These are phyloP conservation scores for Polymixis lichenea DNA, from an alignment of 2,888 invertebrate genomes.

Conservation along the genomic window DNA sequence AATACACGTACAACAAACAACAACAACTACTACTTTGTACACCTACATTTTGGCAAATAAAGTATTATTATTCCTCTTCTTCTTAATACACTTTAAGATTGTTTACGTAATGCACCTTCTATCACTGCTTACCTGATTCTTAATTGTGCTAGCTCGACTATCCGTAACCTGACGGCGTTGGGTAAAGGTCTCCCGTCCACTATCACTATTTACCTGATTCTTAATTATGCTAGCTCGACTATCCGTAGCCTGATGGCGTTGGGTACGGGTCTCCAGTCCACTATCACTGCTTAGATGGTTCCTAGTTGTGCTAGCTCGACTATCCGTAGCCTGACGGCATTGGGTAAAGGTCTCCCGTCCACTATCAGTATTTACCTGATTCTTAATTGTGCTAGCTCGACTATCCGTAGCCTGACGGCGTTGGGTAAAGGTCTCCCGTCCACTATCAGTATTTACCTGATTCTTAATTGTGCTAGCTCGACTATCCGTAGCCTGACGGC, in stretches of 20 bases:
- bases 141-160: not conserved
- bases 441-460: slow-evolving; percentile 85
- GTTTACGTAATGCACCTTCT: slow-evolving; percentile 75
- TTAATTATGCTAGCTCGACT: not conserved
- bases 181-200: slow-evolving; percentile 96
- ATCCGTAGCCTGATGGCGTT: not conserved
- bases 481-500: not conserved
- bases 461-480: not conserved
- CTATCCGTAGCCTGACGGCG: not conserved
- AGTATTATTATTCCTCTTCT: no score
- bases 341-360: slow-evolving; percentile 91
- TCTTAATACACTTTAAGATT: not conserved
- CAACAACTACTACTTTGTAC: no score
- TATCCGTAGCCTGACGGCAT: not conserved
- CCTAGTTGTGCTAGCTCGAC: not conserved
- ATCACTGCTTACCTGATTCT: slow-evolving; percentile 94
- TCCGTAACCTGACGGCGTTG: not conserved
- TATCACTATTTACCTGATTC: slow-evolving; percentile 47
- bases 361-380: slow-evolving; percentile 96
- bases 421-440: slow-evolving; percentile 94
- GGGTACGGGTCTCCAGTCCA: slow-evolving; percentile 95
- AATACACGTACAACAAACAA: no score
- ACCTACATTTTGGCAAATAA: no score
- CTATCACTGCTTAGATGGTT: slow-evolving; percentile 76
- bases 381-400: not conserved